Evolutionary conservation across 1,140 invertebrate genomes (phyloP).

Genomic region (Arctopsyche grandis): DNA sequence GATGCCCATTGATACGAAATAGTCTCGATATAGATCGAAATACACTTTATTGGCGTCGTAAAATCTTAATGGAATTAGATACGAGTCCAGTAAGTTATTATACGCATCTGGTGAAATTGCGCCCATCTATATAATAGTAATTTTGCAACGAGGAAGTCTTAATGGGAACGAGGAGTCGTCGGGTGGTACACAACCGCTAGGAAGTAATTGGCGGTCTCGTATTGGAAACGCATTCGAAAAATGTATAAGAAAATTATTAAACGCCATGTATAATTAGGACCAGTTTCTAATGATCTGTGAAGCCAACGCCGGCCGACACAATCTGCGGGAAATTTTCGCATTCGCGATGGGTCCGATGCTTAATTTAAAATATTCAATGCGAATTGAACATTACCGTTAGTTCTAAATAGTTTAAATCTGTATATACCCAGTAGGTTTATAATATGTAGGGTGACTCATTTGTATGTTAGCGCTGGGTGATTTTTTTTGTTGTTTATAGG

Average conservation of each 20-base stretch:
- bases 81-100: conserved; percentile 26
- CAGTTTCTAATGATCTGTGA: background rate
- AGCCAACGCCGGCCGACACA: background rate
- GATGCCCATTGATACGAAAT: conserved; percentile 15
- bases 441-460: conserved; percentile 12
- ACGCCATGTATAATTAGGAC: background rate
- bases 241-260: conserved; percentile 6
- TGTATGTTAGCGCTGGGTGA: background rate
- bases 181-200: background rate
- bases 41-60: conserved; percentile 10
- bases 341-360: background rate
- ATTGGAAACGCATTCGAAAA: background rate
- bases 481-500: background rate
- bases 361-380: too few species aligned
- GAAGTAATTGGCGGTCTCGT: conserved; percentile 11
- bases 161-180: conserved; percentile 15
- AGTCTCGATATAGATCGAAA: conserved; percentile 29
- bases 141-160: conserved; percentile 32
- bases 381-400: too few species aligned
- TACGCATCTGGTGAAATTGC: conserved; percentile 23
- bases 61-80: conserved; percentile 35
- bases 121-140: conserved; percentile 35
- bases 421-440: too few species aligned
- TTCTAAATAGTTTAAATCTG: too few species aligned
- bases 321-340: background rate